These are phyloP conservation scores for Merodon equestris DNA, from an alignment of 2,888 invertebrate genomes.

Conservation along the genomic window DNA sequence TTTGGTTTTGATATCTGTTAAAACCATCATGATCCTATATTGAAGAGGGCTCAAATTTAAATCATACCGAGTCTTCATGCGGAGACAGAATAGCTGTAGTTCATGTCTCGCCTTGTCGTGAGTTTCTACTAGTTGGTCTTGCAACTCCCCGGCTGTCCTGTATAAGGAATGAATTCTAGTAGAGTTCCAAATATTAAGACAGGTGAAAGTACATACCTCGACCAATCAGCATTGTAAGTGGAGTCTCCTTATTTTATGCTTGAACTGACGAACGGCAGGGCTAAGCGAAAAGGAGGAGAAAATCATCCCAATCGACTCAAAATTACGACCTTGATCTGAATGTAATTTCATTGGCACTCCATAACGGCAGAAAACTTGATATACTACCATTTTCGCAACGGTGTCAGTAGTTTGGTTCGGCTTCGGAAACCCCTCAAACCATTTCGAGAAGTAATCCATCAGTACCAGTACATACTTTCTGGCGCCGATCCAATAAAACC, in stretches of 20 bases:
- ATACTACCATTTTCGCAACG: slow-evolving; percentile 20
- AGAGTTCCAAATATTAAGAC: not conserved
- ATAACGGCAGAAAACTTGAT: slow-evolving; percentile 41
- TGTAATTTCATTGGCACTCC: too few relatives aligned
- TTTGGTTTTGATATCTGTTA: slow-evolving; percentile 4
- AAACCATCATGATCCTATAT: slow-evolving; percentile 2
- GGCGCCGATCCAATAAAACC: slow-evolving; percentile 7
- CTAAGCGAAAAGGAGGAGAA: too few relatives aligned
- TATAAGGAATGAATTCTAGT: not conserved
- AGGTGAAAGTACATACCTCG: not conserved
- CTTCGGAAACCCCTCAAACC: slow-evolving; percentile 7
- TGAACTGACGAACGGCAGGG: too few relatives aligned
- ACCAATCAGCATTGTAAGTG: too few relatives aligned
- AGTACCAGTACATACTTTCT: slow-evolving; percentile 29
- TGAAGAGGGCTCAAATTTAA: too few relatives aligned
- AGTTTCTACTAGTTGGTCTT: not conserved
- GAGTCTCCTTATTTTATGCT: too few relatives aligned
- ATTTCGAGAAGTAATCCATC: slow-evolving; percentile 61
- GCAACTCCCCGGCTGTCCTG: not conserved
- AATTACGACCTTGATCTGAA: too few relatives aligned
- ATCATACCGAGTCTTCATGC: too few relatives aligned
- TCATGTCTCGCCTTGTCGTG: not conserved
- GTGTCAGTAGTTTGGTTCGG: not conserved
- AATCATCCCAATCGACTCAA: too few relatives aligned
- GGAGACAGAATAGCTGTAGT: too few relatives aligned